A percentile compares a stretch with the other conserved stretches of the same genome.
Evolutionary conservation across 1,140 invertebrate genomes (phyloP).

Genomic region (Phortica variegata): DNA sequence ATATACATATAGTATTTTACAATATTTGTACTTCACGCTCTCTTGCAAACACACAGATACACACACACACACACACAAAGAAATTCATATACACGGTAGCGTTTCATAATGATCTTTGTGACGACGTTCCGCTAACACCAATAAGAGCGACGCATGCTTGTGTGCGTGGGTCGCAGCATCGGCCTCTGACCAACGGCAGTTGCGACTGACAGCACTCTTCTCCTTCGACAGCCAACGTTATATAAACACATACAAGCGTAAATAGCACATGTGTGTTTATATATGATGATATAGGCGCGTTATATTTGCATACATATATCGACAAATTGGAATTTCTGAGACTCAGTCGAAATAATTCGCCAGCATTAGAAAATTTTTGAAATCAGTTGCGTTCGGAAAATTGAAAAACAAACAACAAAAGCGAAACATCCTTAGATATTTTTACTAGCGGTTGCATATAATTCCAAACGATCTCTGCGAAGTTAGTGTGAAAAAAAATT

Average conservation of each 20-base stretch:
- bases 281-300: too few species aligned
- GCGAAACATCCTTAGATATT: slow-evolving; percentile 33
- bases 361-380: slow-evolving; percentile 52
- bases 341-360: slow-evolving; percentile 48
- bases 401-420: slow-evolving; percentile 56
- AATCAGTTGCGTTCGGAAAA: slow-evolving; percentile 58
- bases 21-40: slow-evolving; percentile 6
- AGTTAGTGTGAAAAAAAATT: slow-evolving; percentile 22
- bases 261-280: slow-evolving; percentile 22
- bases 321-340: slow-evolving; percentile 51
- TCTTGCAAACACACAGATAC: slow-evolving; percentile 3
- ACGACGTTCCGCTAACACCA: too few species aligned
- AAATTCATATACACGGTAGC: neutral
- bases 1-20: too few species aligned
- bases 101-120: slow-evolving; percentile 7
- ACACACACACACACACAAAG: neutral
- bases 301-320: slow-evolving; percentile 25
- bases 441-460: slow-evolving; percentile 30
- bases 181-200: slow-evolving; percentile 41
- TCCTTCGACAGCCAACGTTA: slow-evolving; percentile 9
- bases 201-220: slow-evolving; percentile 27
- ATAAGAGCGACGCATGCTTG: slow-evolving; percentile 5
- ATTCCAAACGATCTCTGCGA: slow-evolving; percentile 39
- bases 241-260: slow-evolving; percentile 24
- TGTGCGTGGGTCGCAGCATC: slow-evolving; percentile 45